Evolutionary conservation across 2,888 invertebrate species (phyloP).

Genomic region (Pandemis heparana): DNA sequence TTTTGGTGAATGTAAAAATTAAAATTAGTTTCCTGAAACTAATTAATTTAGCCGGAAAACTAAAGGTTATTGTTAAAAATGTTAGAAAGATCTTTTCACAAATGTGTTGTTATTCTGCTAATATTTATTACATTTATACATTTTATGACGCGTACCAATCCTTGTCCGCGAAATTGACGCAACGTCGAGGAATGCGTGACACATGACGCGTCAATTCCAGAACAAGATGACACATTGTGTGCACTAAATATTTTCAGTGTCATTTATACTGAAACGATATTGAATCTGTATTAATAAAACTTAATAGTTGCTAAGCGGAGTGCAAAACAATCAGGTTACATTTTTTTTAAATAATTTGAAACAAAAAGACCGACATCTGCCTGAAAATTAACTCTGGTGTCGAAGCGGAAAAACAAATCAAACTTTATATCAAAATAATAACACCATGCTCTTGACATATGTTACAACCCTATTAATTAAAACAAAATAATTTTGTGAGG

Average conservation of each 20-base stretch:
- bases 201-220: slow-evolving; percentile 11
- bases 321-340: no score
- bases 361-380: no score
- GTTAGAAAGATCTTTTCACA: background rate
- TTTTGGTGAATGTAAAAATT: no score
- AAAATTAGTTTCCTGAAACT: background rate
- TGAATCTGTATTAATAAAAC: background rate
- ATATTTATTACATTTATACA: background rate
- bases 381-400: no score
- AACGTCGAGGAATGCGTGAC: background rate
- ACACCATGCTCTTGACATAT: no score
- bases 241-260: slow-evolving; percentile 30
- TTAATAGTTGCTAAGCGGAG: no score
- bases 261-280: slow-evolving; percentile 1
- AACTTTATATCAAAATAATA: no score
- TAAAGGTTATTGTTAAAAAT: background rate
- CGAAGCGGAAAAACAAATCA: no score
- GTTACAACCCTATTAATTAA: no score
- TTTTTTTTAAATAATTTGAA: no score
- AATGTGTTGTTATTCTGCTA: no score
- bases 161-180: slow-evolving; percentile 8
- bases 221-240: slow-evolving; percentile 1
- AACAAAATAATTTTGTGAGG: no score
- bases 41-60: background rate
- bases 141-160: background rate